A percentile compares a stretch with the other conserved stretches of the same genome.
phyloP scores from a whole-genome alignment of 2,113 vertebrate genomes.

The Falcunculus frontatus region DNA sequence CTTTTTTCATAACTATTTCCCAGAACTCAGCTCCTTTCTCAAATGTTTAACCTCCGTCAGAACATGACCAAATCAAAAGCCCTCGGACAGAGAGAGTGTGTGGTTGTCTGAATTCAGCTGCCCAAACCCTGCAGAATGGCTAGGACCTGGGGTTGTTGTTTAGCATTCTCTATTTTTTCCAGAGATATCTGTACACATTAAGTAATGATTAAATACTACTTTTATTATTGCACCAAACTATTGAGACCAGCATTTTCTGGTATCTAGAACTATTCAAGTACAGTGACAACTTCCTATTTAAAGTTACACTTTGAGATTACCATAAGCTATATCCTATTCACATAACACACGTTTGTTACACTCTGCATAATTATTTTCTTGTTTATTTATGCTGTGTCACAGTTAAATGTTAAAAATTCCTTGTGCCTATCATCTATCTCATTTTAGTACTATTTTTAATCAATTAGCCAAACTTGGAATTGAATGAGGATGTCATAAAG shows the following conservation, averaged over 20 bases:
- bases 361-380: neutral
- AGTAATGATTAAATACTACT: neutral
- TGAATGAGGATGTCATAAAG: neutral
- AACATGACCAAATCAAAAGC: neutral
- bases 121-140: neutral
- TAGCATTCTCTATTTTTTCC: neutral
- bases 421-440: neutral
- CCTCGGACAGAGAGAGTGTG: rapidly evolving
- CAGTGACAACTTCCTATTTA: neutral
- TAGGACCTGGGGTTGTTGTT: neutral
- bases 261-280: neutral
- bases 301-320: neutral
- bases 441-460: neutral
- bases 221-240: neutral
- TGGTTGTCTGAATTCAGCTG: neutral
- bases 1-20: neutral
- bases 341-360: neutral
- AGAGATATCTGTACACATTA: neutral
- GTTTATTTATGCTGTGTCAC: neutral
- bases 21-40: neutral
- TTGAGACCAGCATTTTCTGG: neutral
- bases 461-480: neutral
- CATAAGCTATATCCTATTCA: neutral
- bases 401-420: neutral
- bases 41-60: neutral